These are phyloP conservation scores for Dynastes maya DNA, from an alignment of 2,888 invertebrate species.

Conservation along the genomic window DNA sequence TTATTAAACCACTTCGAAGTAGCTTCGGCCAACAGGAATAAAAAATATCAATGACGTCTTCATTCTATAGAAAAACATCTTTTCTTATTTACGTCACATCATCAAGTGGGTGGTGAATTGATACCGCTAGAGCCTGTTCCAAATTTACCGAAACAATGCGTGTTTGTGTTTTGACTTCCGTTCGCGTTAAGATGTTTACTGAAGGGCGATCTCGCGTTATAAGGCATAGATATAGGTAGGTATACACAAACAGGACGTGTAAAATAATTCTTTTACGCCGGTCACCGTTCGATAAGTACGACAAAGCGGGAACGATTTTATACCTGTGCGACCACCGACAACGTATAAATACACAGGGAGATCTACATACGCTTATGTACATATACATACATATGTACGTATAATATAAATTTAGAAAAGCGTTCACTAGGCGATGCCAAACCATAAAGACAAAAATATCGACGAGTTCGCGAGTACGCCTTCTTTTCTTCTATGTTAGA, in stretches of 20 bases:
- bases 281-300: conserved; percentile 1
- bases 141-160: conserved; percentile 30
- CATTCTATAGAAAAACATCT: conserved; percentile 34
- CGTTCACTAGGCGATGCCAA: conserved; percentile 45
- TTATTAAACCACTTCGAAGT: conserved; percentile 7
- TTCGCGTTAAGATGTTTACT: conserved; percentile 29
- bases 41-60: conserved; percentile 24
- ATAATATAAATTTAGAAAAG: conserved; percentile 42
- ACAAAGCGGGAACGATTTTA: conserved; percentile 2
- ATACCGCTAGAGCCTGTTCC: conserved; percentile 31
- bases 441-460: conserved; percentile 46
- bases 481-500: conserved; percentile 46
- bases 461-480: conserved; percentile 44
- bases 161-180: conserved; percentile 42
- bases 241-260: background rate
- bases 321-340: conserved; percentile 40
- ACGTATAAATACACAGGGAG: conserved; percentile 26
- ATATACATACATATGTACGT: conserved; percentile 14
- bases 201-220: conserved; percentile 12
- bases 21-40: conserved; percentile 10
- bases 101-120: conserved; percentile 38
- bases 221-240: no score
- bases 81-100: conserved; percentile 36
- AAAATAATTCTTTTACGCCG: conserved; percentile 4
- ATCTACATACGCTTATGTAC: conserved; percentile 7